Evolutionary conservation across 2,888 invertebrate species (phyloP).

Genomic region (Lysandra coridon): DNA sequence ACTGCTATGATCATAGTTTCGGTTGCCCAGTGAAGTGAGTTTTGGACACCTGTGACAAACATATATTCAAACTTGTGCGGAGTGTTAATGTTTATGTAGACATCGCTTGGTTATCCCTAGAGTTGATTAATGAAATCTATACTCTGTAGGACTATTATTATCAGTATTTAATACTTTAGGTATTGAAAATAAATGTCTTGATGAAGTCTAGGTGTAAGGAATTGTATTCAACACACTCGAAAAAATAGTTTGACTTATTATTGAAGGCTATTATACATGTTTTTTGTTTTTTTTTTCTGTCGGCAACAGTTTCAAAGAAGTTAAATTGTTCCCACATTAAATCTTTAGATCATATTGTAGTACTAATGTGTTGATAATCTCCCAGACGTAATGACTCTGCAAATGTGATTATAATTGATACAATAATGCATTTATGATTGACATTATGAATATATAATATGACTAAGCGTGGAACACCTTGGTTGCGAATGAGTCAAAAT

Average conservation of each 20-base stretch:
- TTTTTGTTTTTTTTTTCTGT: neutral
- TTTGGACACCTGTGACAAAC: neutral
- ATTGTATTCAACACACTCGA: neutral
- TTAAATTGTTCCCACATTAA: neutral
- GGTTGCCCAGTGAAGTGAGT: constrained; percentile 7
- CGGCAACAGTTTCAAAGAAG: neutral
- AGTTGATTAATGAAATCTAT: constrained; percentile 13
- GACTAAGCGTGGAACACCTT: constrained; percentile 6
- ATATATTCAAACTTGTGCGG: neutral
- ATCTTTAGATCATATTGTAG: neutral
- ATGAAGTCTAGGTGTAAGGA: neutral
- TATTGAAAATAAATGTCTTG: constrained; percentile 5
- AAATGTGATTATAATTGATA: constrained; percentile 18
- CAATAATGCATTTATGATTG: constrained; percentile 11
- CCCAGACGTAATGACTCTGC: neutral
- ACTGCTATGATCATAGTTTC: neutral
- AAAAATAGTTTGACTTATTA: neutral
- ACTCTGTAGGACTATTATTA: constrained; percentile 21
- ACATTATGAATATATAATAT: neutral
- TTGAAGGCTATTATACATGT: neutral
- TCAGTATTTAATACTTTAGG: constrained; percentile 21
- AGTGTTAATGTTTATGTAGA: constrained; percentile 13
- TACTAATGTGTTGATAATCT: neutral
- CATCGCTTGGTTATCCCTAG: constrained; percentile 6
- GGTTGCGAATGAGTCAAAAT: neutral